A percentile compares a stretch with the other conserved stretches of the same genome.
Conservation (phyloP, 2,113 vertebrate species). For the Chaetura pelagica region DNA sequence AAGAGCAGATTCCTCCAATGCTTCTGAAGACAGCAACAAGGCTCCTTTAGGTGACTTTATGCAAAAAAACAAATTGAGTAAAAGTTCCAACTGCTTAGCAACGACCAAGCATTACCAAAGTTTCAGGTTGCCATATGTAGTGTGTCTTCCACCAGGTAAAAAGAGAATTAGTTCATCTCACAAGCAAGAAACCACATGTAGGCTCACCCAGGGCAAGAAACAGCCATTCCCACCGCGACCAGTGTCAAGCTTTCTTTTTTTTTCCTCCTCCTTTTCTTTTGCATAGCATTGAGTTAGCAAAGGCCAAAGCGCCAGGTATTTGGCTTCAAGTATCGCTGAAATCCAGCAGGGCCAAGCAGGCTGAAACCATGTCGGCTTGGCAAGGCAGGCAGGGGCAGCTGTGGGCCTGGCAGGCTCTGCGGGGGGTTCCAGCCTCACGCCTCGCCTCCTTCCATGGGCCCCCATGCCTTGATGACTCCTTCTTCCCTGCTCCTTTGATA, state of each 20-base stretch:
- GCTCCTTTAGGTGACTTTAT: constrained; percentile 11
- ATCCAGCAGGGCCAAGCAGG: background rate
- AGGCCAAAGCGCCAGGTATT: constrained; percentile 2
- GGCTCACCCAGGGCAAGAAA: constrained; percentile 50
- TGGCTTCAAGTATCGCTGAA: constrained; percentile 6
- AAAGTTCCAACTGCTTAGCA: constrained; percentile 10
- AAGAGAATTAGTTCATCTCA: background rate
- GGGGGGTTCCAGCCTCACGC: background rate
- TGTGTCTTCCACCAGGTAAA: background rate
- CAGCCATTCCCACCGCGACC: constrained; percentile 5
- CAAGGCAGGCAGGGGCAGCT: background rate
- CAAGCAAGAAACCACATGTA: background rate
- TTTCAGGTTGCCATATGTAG: background rate
- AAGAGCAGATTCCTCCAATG: background rate
- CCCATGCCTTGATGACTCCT: constrained; percentile 89
- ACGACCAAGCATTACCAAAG: background rate
- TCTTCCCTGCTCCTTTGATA: constrained; percentile 90
- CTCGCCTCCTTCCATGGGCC: constrained; percentile 12
- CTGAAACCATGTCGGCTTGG: background rate
- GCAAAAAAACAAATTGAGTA: background rate
- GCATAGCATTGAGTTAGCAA: constrained; percentile 63
- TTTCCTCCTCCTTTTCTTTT: constrained; percentile 63
- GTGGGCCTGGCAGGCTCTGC: background rate
- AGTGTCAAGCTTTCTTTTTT: constrained; percentile 15
- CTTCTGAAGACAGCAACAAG: background rate